These are phyloP conservation scores for Syrrhaptes paradoxus DNA, from an alignment of 2,113 vertebrate species.

Conservation along the genomic window DNA sequence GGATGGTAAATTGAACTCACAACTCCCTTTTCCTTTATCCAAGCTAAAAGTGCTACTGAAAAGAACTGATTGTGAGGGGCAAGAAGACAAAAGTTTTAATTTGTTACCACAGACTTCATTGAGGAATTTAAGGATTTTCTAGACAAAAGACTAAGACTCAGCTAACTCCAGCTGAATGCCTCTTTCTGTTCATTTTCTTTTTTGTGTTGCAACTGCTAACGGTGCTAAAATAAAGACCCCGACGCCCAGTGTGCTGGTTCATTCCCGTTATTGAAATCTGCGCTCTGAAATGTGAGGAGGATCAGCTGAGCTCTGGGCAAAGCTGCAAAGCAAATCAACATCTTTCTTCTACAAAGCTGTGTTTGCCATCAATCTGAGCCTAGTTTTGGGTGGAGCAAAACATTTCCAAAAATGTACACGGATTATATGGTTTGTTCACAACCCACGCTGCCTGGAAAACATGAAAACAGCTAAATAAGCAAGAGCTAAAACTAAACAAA, in stretches of 20 bases:
- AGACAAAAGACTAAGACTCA: not conserved
- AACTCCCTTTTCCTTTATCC: not conserved
- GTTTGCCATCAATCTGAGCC: not conserved
- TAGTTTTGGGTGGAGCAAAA: not conserved
- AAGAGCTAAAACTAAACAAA: not conserved
- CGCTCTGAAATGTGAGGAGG: not conserved
- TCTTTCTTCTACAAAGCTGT: not conserved
- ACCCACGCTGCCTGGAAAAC: not conserved
- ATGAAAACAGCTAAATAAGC: not conserved
- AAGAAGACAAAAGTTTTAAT: conserved; percentile 14
- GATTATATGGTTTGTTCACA: not conserved
- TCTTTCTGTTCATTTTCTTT: conserved; percentile 13
- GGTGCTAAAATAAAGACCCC: not conserved
- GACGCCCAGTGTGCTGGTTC: not conserved
- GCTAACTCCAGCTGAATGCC: not conserved
- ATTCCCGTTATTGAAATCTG: not conserved
- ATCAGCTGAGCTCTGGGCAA: conserved; percentile 16
- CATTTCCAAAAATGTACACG: fast-evolving
- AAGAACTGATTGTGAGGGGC: not conserved
- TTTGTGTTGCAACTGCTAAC: conserved; percentile 16
- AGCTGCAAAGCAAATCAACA: not conserved
- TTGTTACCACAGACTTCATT: not conserved
- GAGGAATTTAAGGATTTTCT: conserved; percentile 31
- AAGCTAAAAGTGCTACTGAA: not conserved
- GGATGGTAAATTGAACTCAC: not conserved